These are phyloP conservation scores for Prosopocoilus inquinatus DNA, from an alignment of 2,888 invertebrate species.

Conservation along the genomic window DNA sequence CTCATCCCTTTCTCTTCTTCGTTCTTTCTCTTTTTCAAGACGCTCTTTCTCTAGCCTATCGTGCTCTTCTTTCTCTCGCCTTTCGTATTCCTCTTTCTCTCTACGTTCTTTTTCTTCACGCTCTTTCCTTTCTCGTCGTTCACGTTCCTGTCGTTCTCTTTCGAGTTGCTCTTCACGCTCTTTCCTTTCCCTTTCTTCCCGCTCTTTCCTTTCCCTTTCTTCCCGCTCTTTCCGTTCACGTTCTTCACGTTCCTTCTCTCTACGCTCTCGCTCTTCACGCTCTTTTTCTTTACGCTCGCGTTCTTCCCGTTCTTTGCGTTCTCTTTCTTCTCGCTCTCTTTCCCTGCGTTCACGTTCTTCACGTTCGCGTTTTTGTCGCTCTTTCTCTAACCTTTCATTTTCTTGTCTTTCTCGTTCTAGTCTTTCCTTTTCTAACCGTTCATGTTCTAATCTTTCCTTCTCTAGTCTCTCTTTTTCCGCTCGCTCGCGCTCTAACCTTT, in stretches of 20 bases:
- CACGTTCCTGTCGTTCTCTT: conserved; percentile 33
- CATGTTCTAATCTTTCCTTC: conserved; percentile 39
- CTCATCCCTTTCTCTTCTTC: conserved; percentile 42
- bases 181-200: conserved; percentile 35
- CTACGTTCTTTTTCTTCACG: conserved; percentile 42
- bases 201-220: conserved; percentile 40
- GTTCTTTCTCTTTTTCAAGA: conserved; percentile 37
- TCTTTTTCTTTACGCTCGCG: conserved; percentile 25
- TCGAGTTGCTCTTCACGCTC: conserved; percentile 34
- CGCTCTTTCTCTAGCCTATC: conserved; percentile 42
- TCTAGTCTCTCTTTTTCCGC: conserved; percentile 51
- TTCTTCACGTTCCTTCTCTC: conserved; percentile 16
- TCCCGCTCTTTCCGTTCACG: conserved; percentile 9
- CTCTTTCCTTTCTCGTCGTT: conserved; percentile 49
- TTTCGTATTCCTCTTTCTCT: conserved; percentile 45
- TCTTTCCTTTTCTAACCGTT: conserved; percentile 42
- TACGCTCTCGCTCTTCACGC: conserved; percentile 31
- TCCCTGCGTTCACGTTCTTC: conserved; percentile 44
- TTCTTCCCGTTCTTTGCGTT: conserved; percentile 22
- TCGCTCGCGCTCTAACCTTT: conserved; percentile 44
- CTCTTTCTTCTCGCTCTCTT: conserved; percentile 43
- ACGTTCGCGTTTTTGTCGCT: conserved; percentile 40
- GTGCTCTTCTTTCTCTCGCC: conserved; percentile 34
- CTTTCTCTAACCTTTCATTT: conserved; percentile 47
- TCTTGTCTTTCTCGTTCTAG: conserved; percentile 50